Evolutionary conservation across 2,113 vertebrate species (phyloP).

Genomic region (Lasiurus cinereus): DNA sequence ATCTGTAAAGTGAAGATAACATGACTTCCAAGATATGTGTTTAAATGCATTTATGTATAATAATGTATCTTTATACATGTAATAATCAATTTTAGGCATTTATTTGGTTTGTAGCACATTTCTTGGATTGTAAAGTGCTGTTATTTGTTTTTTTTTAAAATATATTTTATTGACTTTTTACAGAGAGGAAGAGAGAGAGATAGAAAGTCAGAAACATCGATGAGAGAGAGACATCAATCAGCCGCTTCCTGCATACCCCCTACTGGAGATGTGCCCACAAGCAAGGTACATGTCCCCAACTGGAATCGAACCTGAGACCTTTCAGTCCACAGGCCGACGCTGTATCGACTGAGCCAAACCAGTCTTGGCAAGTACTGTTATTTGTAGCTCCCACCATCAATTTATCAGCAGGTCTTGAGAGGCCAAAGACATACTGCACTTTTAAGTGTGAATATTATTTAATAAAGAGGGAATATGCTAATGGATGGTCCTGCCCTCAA

Average conservation of each 20-base stretch:
- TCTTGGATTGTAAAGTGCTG: not conserved
- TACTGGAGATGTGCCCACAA: too few relatives aligned
- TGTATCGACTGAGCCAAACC: too few relatives aligned
- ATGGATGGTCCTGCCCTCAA: too few relatives aligned
- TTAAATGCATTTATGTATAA: not conserved
- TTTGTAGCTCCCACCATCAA: not conserved
- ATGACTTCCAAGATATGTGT: not conserved
- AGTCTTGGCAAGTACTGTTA: not conserved
- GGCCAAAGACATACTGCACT: not conserved
- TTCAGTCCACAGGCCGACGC: too few relatives aligned
- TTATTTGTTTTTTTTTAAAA: not conserved
- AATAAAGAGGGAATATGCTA: too few relatives aligned
- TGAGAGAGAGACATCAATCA: too few relatives aligned
- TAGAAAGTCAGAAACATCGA: too few relatives aligned
- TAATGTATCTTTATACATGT: not conserved
- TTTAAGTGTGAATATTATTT: slow-evolving; percentile 40
- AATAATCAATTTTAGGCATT: not conserved
- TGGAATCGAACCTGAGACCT: too few relatives aligned
- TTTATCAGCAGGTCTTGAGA: not conserved
- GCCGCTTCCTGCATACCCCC: too few relatives aligned
- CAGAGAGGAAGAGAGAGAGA: too few relatives aligned
- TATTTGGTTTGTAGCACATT: not conserved
- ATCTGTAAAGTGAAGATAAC: not conserved
- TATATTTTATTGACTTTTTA: too few relatives aligned
- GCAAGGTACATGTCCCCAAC: too few relatives aligned